Conservation (phyloP, 37 sponge, comb jelly and placozoan genomes). For the Tethya wilhelma region DNA sequence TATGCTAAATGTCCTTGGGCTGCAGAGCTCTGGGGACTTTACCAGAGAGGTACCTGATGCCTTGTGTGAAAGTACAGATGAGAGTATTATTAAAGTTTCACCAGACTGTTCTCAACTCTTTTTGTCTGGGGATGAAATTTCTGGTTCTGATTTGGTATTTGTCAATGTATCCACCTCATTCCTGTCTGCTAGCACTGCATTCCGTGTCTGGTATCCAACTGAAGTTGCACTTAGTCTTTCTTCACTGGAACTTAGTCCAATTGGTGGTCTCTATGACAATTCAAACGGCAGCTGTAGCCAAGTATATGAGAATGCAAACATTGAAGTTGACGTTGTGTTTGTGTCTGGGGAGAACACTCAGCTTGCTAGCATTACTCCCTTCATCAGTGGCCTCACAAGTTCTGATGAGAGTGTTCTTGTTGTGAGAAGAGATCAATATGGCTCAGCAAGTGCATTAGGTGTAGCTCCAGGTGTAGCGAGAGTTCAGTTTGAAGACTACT, state of each 20-base stretch:
- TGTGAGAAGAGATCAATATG: too few species aligned
- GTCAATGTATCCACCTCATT: neutral
- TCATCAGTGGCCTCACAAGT: conserved; percentile 16
- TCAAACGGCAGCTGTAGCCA: neutral
- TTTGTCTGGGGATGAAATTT: conserved; percentile 49
- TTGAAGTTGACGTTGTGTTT: conserved; percentile 50
- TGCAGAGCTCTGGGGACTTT: conserved; percentile 40
- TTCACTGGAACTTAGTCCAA: conserved; percentile 6
- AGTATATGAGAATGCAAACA: conserved; percentile 37
- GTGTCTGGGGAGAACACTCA: conserved; percentile 16
- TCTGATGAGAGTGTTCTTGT: conserved; percentile 12
- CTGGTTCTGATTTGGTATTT: conserved; percentile 26
- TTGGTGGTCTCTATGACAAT: neutral
- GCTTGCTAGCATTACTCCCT: conserved; percentile 37
- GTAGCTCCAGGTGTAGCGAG: conserved; percentile 19
- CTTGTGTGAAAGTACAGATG: conserved; percentile 40
- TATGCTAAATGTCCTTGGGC: conserved; percentile 20
- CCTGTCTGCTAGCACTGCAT: neutral
- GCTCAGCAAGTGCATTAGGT: too few species aligned
- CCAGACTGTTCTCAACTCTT: conserved; percentile 50
- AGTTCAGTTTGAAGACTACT: neutral
- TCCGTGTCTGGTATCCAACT: conserved; percentile 72
- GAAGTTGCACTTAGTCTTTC: conserved; percentile 14
- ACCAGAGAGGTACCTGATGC: neutral
- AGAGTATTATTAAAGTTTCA: conserved; percentile 32